Evolutionary conservation across 2,113 vertebrate species (phyloP).

Genomic region (Anarhynchus alexandrinus): DNA sequence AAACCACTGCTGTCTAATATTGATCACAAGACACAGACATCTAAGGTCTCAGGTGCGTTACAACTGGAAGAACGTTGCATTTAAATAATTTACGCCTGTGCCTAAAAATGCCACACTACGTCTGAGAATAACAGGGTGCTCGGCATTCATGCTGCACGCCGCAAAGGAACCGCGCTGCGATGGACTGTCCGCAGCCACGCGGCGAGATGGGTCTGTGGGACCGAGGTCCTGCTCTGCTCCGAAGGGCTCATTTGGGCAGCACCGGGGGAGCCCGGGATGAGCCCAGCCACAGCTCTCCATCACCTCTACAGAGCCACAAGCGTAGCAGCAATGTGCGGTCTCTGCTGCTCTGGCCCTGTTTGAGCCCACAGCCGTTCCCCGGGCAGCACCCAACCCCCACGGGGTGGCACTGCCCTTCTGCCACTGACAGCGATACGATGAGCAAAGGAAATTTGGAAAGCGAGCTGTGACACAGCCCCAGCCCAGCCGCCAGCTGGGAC

Average conservation of each 20-base stretch:
- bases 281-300: not conserved
- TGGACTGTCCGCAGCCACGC: too few relatives aligned
- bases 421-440: accelerated
- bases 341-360: not conserved
- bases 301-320: not conserved
- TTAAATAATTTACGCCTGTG: not conserved
- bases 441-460: not conserved
- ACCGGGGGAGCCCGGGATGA: not conserved
- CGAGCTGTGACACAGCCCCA: too few relatives aligned
- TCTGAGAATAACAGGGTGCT: not conserved
- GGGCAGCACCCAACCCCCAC: not conserved
- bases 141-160: accelerated
- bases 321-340: not conserved
- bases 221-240: accelerated
- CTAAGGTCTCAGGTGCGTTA: not conserved
- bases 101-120: not conserved
- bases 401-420: not conserved
- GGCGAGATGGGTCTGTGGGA: too few relatives aligned
- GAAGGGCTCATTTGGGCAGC: not conserved
- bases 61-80: not conserved
- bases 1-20: not conserved
- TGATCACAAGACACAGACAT: not conserved
- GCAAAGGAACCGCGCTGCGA: accelerated
- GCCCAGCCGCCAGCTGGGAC: not conserved
- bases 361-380: not conserved